Evolutionary conservation across 1,140 invertebrate genomes (phyloP).

Genomic region (Andricus grossulariae): DNA sequence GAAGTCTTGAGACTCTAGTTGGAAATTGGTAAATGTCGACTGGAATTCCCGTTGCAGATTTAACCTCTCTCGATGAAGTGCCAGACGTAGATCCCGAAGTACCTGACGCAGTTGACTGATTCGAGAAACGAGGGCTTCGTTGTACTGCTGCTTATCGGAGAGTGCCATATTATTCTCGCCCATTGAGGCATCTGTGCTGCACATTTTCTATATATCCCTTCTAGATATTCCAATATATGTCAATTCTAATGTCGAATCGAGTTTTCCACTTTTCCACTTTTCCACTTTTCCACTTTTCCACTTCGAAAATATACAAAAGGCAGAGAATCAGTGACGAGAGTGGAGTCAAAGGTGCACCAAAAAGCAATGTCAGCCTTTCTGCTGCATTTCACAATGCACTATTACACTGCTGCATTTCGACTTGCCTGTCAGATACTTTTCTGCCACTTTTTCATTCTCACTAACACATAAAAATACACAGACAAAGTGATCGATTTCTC

Average conservation of each 20-base stretch:
- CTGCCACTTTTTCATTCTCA: not conserved
- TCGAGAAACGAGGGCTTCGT: conserved; percentile 28
- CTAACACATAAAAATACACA: not conserved
- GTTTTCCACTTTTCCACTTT: too few species aligned
- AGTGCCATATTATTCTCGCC: conserved; percentile 37
- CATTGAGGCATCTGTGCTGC: conserved; percentile 7
- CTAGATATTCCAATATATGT: too few species aligned
- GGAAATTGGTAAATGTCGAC: not conserved
- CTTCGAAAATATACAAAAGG: conserved; percentile 6
- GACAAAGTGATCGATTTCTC: conserved; percentile 1
- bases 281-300: conserved; percentile 19
- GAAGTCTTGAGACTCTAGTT: not conserved
- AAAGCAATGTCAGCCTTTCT: conserved; percentile 3
- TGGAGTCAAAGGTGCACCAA: not conserved
- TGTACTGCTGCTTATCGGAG: conserved; percentile 32
- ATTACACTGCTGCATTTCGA: not conserved
- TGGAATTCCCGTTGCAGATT: conserved; percentile 44
- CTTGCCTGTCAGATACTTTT: not conserved
- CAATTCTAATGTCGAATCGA: conserved; percentile 2
- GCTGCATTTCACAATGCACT: conserved; percentile 17
- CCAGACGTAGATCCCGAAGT: conserved; percentile 33
- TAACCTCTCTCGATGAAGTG: conserved; percentile 39
- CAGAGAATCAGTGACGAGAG: not conserved
- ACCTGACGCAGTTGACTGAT: conserved; percentile 26
- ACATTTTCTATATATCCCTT: conserved; percentile 35